Conservation (phyloP, 2,113 vertebrate genomes). For the Mesocricetus auratus region DNA sequence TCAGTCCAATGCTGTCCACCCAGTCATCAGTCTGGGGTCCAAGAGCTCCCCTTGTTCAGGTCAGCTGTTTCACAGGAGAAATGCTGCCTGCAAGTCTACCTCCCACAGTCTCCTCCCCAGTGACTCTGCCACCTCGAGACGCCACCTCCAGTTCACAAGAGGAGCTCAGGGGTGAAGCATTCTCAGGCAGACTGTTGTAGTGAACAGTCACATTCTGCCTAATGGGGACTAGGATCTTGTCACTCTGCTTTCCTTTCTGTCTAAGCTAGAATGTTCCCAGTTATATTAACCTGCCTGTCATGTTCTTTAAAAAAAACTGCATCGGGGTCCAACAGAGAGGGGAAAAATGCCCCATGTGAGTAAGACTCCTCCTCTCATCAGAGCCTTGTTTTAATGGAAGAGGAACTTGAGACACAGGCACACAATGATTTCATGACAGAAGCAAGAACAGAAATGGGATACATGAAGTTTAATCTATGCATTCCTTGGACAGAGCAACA, state of each 20-base stretch:
- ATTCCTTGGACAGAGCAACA: neutral
- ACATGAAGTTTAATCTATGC: neutral
- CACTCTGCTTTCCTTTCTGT: neutral
- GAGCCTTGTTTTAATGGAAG: neutral
- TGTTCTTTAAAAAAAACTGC: neutral
- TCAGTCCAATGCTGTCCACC: too few relatives aligned
- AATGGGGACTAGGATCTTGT: neutral
- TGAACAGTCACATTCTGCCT: neutral
- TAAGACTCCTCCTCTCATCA: neutral
- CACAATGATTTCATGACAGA: neutral
- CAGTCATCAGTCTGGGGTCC: too few relatives aligned
- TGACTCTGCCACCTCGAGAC: neutral
- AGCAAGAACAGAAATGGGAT: neutral
- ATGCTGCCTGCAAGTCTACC: neutral
- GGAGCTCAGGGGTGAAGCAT: too few relatives aligned
- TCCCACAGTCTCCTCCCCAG: neutral
- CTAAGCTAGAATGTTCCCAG: neutral
- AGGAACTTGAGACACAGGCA: neutral
- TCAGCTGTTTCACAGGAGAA: neutral
- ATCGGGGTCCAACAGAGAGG: neutral
- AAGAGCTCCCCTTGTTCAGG: too few relatives aligned
- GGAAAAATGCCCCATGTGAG: neutral
- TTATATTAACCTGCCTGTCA: neutral
- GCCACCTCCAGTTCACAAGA: neutral
- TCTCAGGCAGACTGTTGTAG: too few relatives aligned